Evolutionary conservation across 2,113 vertebrate genomes (phyloP).

Genomic region (Takifugu flavidus): DNA sequence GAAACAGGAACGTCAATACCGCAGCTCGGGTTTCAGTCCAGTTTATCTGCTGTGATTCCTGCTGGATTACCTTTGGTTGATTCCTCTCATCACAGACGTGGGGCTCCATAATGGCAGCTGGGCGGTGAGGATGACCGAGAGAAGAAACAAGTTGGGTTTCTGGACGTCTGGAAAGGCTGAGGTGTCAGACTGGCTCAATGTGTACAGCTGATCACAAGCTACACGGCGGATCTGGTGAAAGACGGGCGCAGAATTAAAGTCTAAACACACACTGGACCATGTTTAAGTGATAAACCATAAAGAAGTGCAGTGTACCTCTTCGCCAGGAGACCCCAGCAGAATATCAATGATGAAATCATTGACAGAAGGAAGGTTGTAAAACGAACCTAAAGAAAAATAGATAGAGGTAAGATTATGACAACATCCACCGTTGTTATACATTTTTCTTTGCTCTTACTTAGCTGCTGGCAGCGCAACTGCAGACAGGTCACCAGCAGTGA

Average conservation of each 20-base stretch:
- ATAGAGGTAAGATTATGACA: neutral
- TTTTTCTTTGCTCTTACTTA: conserved; percentile 73
- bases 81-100: conserved; percentile 95
- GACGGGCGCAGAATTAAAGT: neutral
- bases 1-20: conserved; percentile 7
- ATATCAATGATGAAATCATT: conserved; percentile 97
- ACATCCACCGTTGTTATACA: neutral
- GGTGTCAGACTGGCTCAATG: conserved; percentile 94
- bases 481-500: conserved; percentile 96
- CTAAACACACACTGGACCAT: neutral
- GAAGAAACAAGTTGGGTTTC: conserved; percentile 94
- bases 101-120: conserved; percentile 97
- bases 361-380: conserved; percentile 92
- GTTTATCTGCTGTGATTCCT: neutral
- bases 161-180: conserved; percentile 89
- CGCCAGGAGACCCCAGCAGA: conserved; percentile 91
- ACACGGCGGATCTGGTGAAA: conserved; percentile 87
- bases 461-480: conserved; percentile 93
- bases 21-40: neutral
- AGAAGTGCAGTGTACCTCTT: conserved; percentile 81
- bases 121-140: conserved; percentile 88
- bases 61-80: conserved; percentile 87
- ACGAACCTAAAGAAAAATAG: conserved; percentile 80
- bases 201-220: conserved; percentile 96
- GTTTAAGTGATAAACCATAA: neutral